These are phyloP conservation scores for Leptinotarsa rubiginosa DNA, from an alignment of 2,888 invertebrate species.

Conservation along the genomic window DNA sequence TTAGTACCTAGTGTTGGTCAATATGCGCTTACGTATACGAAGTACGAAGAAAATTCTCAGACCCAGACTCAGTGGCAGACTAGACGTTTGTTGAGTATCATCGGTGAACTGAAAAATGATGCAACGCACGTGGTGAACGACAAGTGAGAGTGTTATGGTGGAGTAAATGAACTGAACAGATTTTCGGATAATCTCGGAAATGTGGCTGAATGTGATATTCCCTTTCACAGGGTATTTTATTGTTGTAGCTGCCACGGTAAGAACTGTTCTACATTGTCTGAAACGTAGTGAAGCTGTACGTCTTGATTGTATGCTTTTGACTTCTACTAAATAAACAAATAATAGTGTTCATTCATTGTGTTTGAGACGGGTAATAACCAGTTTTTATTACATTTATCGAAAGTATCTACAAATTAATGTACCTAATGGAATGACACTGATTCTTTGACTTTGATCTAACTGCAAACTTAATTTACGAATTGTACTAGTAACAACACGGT, in stretches of 20 bases:
- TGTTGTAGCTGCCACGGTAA: conserved; percentile 37
- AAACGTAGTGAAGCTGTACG: neutral
- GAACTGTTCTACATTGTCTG: conserved; percentile 1
- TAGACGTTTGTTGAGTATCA: conserved; percentile 10
- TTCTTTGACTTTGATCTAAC: neutral
- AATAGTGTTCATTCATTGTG: conserved; percentile 2
- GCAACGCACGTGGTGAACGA: conserved; percentile 20
- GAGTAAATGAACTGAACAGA: conserved; percentile 14
- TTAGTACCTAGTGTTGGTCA: conserved; percentile 8
- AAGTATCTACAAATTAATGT: neutral
- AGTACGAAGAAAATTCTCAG: conserved; percentile 18
- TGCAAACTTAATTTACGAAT: neutral
- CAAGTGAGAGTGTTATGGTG: conserved; percentile 12
- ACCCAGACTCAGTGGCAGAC: conserved; percentile 18
- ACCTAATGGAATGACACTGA: neutral
- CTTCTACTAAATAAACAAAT: neutral
- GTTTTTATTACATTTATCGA: neutral
- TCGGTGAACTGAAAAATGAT: conserved; percentile 7
- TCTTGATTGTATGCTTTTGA: neutral
- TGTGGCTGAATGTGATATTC: conserved; percentile 37
- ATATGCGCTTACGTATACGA: conserved; percentile 12
- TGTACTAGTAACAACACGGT: neutral
- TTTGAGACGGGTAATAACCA: conserved; percentile 8
- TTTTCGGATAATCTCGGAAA: conserved; percentile 23
- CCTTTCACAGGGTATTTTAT: conserved; percentile 32